phyloP scores from a whole-genome alignment of 2,113 vertebrate species.

The Aplodontia rufa region DNA sequence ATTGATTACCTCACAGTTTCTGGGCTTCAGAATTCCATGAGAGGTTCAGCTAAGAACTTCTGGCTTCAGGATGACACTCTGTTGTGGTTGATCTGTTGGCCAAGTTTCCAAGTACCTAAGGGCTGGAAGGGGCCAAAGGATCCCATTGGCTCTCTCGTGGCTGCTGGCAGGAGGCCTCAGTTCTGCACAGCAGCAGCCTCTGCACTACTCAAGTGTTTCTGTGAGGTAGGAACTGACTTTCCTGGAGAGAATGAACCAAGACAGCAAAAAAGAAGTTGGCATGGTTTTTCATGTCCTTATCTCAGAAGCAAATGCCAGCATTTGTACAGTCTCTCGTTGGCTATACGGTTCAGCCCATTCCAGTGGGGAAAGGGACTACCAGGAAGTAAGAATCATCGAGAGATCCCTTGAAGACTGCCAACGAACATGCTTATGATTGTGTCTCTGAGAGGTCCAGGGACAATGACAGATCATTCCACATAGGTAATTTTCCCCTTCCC shows the following conservation, averaged over 20 bases:
- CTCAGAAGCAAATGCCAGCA: neutral
- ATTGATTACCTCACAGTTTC: neutral
- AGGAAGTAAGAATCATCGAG: neutral
- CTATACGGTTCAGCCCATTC: neutral
- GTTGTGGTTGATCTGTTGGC: neutral
- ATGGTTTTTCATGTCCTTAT: neutral
- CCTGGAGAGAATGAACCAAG: neutral
- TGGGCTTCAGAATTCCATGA: neutral
- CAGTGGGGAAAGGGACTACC: rapidly evolving
- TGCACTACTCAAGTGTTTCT: neutral
- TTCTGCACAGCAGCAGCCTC: no score
- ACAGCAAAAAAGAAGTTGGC: neutral
- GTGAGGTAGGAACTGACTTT: neutral
- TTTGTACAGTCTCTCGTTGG: neutral
- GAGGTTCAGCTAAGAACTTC: neutral
- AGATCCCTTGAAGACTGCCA: neutral
- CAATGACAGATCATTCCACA: neutral
- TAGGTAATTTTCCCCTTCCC: neutral
- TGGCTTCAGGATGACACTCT: neutral
- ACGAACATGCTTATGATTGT: neutral
- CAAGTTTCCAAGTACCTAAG: neutral
- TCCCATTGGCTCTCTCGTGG: rapidly evolving
- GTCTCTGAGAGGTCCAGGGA: neutral
- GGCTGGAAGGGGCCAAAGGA: neutral
- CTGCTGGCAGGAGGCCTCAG: neutral